Evolutionary conservation across 2,113 vertebrate species (phyloP).

Genomic region (Aegithalos caudatus): DNA sequence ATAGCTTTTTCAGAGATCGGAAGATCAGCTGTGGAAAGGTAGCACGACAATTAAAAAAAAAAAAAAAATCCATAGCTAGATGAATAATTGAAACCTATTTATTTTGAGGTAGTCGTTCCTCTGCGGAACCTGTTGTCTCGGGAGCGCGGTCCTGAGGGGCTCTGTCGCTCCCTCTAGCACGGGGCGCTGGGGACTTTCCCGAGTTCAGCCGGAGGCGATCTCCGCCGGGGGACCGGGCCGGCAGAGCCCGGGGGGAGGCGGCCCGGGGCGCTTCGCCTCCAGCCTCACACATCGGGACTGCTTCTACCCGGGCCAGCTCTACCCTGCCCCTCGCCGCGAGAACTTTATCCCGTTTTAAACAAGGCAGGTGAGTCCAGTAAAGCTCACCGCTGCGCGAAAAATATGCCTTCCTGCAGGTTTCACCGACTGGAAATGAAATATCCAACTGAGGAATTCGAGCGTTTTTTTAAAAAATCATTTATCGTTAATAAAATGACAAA

Average conservation of each 20-base stretch:
- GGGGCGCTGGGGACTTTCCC: background rate
- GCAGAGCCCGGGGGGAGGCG: background rate
- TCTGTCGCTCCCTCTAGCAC: background rate
- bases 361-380: background rate
- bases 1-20: constrained; percentile 21
- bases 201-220: background rate
- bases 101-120: background rate
- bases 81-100: constrained; percentile 23
- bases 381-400: background rate
- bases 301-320: background rate
- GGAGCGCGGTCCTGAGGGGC: background rate
- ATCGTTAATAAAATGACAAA: constrained; percentile 69
- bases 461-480: constrained; percentile 54
- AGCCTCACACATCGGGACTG: background rate
- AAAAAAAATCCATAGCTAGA: background rate
- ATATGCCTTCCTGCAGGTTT: background rate
- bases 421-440: background rate
- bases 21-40: constrained; percentile 26
- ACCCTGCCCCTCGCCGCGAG: background rate
- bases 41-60: background rate
- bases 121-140: background rate
- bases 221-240: background rate
- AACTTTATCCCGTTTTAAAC: background rate
- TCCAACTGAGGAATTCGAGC: constrained; percentile 45
- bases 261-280: background rate